phyloP scores from a whole-genome alignment of 2,797 vertebrate species.

The Saguinus oedipus region DNA sequence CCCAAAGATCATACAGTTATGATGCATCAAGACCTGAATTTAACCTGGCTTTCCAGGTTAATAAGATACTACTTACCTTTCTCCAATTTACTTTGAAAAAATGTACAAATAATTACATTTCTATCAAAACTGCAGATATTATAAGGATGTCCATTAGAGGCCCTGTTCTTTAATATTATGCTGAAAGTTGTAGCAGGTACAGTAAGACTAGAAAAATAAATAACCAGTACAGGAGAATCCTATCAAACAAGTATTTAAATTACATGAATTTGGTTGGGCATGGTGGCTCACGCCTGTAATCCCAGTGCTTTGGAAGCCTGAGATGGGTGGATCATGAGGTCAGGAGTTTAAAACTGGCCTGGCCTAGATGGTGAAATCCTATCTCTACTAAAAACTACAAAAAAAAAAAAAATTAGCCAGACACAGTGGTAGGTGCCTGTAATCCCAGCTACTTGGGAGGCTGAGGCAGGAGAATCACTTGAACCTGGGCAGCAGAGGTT shows the following conservation, averaged over 20 bases:
- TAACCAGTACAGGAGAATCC: background rate
- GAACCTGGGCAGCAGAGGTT: background rate
- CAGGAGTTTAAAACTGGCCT: background rate
- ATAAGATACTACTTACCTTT: background rate
- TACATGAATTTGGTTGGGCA: background rate
- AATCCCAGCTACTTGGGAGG: too few relatives aligned
- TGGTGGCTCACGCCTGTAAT: background rate
- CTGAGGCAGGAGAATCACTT: background rate
- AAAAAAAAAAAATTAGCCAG: too few relatives aligned
- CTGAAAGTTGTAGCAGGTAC: background rate
- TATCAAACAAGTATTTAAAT: background rate
- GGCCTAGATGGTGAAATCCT: background rate
- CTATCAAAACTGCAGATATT: background rate
- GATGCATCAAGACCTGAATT: background rate
- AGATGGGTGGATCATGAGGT: background rate
- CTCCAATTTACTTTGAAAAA: background rate
- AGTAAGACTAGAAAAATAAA: background rate
- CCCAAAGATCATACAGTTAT: background rate
- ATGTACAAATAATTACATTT: background rate
- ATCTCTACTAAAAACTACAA: background rate
- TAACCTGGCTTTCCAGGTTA: background rate
- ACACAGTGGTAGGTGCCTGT: fast-evolving
- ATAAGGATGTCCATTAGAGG: background rate
- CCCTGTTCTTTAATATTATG: background rate
- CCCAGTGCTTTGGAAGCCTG: background rate